phyloP scores from a whole-genome alignment of 2,797 vertebrate species.

The Phalloptychus januarius region DNA sequence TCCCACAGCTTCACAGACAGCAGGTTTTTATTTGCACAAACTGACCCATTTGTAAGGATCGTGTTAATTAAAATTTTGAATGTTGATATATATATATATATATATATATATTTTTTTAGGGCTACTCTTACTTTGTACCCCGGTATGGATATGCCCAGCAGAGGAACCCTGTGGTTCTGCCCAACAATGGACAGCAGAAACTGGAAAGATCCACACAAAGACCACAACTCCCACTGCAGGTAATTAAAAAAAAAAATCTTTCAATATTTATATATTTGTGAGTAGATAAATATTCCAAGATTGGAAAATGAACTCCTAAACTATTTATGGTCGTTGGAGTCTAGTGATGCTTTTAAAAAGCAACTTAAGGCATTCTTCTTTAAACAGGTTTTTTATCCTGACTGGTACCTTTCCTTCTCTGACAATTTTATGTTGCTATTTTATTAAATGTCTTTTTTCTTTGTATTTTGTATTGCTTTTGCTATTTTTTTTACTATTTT shows the following conservation, averaged over 20 bases:
- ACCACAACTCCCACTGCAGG: conserved; percentile 79
- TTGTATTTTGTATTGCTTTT: not conserved
- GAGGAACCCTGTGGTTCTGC: conserved; percentile 63
- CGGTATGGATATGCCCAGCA: conserved; percentile 76
- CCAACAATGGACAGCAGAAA: conserved; percentile 66
- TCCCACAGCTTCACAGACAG: conserved; percentile 67
- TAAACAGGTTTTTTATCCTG: too few relatives aligned
- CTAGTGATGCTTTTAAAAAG: too few relatives aligned
- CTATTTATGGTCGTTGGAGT: too few relatives aligned
- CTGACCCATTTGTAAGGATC: not conserved
- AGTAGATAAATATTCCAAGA: too few relatives aligned
- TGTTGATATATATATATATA: too few relatives aligned
- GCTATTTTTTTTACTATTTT: not conserved
- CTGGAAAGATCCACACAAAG: conserved; percentile 71
- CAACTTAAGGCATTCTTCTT: too few relatives aligned
- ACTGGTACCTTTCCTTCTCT: too few relatives aligned
- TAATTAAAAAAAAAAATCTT: conserved; percentile 21
- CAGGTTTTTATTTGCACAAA: conserved; percentile 61
- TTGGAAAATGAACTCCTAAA: too few relatives aligned
- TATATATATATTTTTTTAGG: too few relatives aligned
- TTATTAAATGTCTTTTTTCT: not conserved
- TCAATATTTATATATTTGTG: not conserved
- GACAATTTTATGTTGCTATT: too few relatives aligned
- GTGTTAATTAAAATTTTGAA: not conserved
- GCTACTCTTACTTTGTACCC: conserved; percentile 73